These are phyloP conservation scores for Mastigias papua DNA, from an alignment of 30 jellyfish, hydroid and myxozoan species.

Conservation along the genomic window DNA sequence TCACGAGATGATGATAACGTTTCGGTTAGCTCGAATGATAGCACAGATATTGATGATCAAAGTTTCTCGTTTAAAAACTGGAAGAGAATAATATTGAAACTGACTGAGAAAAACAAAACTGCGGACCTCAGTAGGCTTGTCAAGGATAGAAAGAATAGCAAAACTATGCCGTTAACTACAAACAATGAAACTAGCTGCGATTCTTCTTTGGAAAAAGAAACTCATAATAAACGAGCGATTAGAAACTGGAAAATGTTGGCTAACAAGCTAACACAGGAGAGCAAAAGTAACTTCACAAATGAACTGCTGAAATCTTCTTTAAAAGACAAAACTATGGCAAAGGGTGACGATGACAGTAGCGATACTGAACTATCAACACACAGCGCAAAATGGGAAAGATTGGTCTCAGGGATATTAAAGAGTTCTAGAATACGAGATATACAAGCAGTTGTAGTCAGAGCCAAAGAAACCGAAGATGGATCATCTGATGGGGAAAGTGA, in stretches of 20 bases:
- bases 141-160: not conserved
- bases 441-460: not conserved
- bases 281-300: not conserved
- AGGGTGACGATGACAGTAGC: not conserved
- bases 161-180: not conserved
- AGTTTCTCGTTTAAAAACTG: not conserved
- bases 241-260: conserved; percentile 1
- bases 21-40: not conserved
- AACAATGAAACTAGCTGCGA: not conserved
- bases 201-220: not conserved
- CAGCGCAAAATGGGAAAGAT: not conserved
- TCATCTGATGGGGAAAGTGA: not conserved
- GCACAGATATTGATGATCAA: not conserved
- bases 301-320: not conserved
- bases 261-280: not conserved
- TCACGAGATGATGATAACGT: not conserved
- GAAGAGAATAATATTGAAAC: not conserved
- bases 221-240: not conserved
- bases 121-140: not conserved
- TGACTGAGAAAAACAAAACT: not conserved
- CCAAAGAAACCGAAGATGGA: not conserved
- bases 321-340: not conserved
- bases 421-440: not conserved
- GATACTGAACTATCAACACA: not conserved
- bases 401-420: conserved; percentile 7